These are phyloP conservation scores for Papilio elwesi DNA, from an alignment of 2,888 invertebrate genomes.

Conservation along the genomic window DNA sequence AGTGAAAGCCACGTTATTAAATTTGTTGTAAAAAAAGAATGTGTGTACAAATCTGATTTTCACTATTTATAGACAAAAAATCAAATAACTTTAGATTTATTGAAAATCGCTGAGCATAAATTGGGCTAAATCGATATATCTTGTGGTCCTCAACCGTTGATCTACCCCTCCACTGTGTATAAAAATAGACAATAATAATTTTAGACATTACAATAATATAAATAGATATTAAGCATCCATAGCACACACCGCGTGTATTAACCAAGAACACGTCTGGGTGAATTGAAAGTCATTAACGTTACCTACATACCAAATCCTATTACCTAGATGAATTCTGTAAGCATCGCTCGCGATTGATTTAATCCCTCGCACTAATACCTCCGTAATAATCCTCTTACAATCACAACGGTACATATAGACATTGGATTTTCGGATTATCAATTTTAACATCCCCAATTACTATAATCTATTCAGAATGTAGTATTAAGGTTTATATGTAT, in stretches of 20 bases:
- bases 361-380: constrained; percentile 36
- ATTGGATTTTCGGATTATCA: constrained; percentile 8
- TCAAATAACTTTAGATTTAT: too few relatives aligned
- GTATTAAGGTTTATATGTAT: too few relatives aligned
- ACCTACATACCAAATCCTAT: constrained; percentile 36
- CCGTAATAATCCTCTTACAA: constrained; percentile 36
- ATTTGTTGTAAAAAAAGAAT: too few relatives aligned
- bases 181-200: too few relatives aligned
- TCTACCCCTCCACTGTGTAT: too few relatives aligned
- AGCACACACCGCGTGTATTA: neutral
- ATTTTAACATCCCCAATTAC: constrained; percentile 19
- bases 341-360: constrained; percentile 32
- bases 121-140: too few relatives aligned
- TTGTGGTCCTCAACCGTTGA: too few relatives aligned
- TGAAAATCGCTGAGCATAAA: too few relatives aligned
- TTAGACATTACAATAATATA: neutral
- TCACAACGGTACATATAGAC: constrained; percentile 29
- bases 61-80: too few relatives aligned
- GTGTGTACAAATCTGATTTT: too few relatives aligned
- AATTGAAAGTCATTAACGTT: constrained; percentile 35
- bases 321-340: constrained; percentile 37
- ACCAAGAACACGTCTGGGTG: constrained; percentile 4
- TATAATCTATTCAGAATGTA: neutral
- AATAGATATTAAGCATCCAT: neutral
- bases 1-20: too few relatives aligned